Conservation (phyloP, 2,113 vertebrate species). For the Elephas maximus region DNA sequence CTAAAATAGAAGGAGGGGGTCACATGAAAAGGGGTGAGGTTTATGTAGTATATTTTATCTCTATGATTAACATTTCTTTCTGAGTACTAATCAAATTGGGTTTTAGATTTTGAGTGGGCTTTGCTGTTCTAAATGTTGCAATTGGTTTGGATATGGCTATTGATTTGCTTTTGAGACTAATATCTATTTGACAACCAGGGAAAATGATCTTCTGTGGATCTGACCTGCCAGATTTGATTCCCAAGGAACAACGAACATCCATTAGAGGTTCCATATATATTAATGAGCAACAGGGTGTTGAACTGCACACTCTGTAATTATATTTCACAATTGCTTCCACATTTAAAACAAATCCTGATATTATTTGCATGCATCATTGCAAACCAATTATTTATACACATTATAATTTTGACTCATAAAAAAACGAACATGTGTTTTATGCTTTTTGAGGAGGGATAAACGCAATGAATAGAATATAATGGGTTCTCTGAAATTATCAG, state of each 20-base stretch:
- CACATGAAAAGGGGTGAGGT: neutral
- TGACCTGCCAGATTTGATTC: slow-evolving; percentile 76
- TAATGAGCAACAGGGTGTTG: slow-evolving; percentile 72
- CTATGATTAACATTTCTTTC: slow-evolving; percentile 58
- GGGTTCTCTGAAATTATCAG: slow-evolving; percentile 78
- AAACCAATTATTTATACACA: slow-evolving; percentile 84
- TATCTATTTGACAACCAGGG: slow-evolving; percentile 61
- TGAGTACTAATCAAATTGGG: slow-evolving; percentile 9
- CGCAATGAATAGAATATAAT: slow-evolving; percentile 76
- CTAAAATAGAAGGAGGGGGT: neutral
- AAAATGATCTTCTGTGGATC: slow-evolving; percentile 62
- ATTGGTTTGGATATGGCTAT: slow-evolving; percentile 47
- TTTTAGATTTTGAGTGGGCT: slow-evolving; percentile 26
- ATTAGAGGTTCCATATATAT: slow-evolving; percentile 72
- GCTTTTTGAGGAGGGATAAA: slow-evolving; percentile 70
- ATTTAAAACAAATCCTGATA: slow-evolving; percentile 80
- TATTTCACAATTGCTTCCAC: slow-evolving; percentile 77
- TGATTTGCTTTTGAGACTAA: slow-evolving; percentile 65
- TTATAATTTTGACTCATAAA: slow-evolving; percentile 82
- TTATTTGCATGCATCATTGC: slow-evolving; percentile 78
- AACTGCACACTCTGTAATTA: slow-evolving; percentile 78
- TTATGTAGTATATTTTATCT: neutral
- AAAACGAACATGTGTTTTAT: slow-evolving; percentile 77
- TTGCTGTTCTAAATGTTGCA: slow-evolving; percentile 10
- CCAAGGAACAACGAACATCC: slow-evolving; percentile 64